Conservation (phyloP, 1,140 invertebrate species). For the Brachionus paranguensis region DNA sequence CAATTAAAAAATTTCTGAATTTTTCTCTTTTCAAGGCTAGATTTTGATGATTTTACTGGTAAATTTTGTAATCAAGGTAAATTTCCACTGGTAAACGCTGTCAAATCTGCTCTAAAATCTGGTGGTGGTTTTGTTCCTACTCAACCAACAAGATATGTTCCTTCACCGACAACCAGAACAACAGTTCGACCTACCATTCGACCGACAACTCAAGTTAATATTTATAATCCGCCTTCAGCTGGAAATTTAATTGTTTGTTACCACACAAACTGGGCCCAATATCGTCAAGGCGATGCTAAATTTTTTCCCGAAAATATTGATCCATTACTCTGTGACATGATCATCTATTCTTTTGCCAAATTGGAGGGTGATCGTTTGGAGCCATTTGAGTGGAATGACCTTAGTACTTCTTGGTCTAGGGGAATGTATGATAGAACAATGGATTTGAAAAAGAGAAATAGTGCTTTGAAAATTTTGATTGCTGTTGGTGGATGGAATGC, state of each 20-base stretch:
- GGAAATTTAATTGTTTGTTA: conserved; percentile 65
- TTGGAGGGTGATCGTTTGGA: conserved; percentile 61
- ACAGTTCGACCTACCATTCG: too few relatives aligned
- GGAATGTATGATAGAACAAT: conserved; percentile 19
- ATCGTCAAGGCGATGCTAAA: conserved; percentile 73
- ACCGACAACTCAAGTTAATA: too few relatives aligned
- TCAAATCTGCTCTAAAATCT: conserved; percentile 63
- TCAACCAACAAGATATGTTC: not conserved
- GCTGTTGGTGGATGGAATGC: conserved; percentile 65
- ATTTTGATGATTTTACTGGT: conserved; percentile 47
- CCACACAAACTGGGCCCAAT: conserved; percentile 84
- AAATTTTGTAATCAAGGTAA: conserved; percentile 71
- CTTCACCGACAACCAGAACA: not conserved
- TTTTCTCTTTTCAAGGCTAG: conserved; percentile 49
- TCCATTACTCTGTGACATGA: conserved; percentile 75
- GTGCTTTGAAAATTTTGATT: not conserved
- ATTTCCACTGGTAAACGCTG: conserved; percentile 81
- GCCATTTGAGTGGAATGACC: conserved; percentile 73
- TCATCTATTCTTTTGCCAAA: conserved; percentile 86
- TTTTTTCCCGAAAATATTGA: conserved; percentile 82
- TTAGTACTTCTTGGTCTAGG: conserved; percentile 51
- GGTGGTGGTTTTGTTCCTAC: not conserved
- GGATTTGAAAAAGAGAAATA: conserved; percentile 12
- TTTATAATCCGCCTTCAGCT: too few relatives aligned
- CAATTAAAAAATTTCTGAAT: too few relatives aligned